phyloP scores from a whole-genome alignment of 2,888 invertebrate species.

The Noctua pronuba region DNA sequence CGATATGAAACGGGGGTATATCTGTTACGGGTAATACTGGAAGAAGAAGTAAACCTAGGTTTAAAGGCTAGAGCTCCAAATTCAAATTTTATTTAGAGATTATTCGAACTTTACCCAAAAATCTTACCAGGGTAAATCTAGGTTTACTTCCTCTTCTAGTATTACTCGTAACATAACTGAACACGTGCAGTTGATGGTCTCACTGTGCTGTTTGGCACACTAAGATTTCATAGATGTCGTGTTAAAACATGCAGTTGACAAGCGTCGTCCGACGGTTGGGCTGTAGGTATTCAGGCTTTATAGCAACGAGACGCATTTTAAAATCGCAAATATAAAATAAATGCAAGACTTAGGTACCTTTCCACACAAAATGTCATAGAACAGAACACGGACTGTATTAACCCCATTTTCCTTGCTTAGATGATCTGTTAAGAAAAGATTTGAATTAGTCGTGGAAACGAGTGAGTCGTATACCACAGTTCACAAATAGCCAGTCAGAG shows the following conservation, averaged over 20 bases:
- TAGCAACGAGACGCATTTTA: neutral
- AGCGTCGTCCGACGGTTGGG: neutral
- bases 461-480: neutral
- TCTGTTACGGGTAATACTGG: neutral
- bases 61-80: too few relatives aligned
- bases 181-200: neutral
- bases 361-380: slow-evolving; percentile 84
- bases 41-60: neutral
- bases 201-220: neutral
- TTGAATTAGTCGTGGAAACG: slow-evolving; percentile 1
- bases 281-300: neutral
- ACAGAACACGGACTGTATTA: slow-evolving; percentile 84
- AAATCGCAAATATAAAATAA: neutral
- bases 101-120: too few relatives aligned
- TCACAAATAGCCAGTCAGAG: neutral
- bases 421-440: slow-evolving; percentile 40
- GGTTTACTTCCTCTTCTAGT: neutral
- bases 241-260: neutral
- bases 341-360: slow-evolving; percentile 76
- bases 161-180: neutral
- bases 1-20: neutral
- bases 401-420: slow-evolving; percentile 75
- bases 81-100: too few relatives aligned
- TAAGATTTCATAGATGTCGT: neutral
- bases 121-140: too few relatives aligned